phyloP scores from a whole-genome alignment of 2,113 vertebrate genomes.

The Thamnaconus septentrionalis region DNA sequence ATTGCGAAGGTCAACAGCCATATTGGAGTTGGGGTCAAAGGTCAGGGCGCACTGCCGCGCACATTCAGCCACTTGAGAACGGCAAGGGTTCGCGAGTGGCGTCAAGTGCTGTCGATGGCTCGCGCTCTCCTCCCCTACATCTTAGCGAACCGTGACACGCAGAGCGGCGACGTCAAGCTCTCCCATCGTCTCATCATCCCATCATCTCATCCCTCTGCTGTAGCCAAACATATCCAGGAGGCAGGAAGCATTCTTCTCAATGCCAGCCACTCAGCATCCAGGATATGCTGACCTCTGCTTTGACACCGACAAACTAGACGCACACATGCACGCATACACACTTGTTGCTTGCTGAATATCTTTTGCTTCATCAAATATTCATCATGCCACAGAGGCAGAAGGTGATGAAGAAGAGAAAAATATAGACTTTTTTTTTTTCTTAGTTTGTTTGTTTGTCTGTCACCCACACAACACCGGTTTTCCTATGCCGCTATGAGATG shows the following conservation, averaged over 20 bases:
- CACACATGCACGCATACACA: slow-evolving; percentile 15
- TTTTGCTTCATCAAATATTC: slow-evolving; percentile 48
- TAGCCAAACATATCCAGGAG: no score
- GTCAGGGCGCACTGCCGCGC: no score
- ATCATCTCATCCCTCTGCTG: no score
- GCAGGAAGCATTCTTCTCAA: no score
- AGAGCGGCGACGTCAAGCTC: no score
- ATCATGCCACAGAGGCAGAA: slow-evolving; percentile 30
- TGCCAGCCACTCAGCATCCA: no score
- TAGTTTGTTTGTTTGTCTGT: background rate
- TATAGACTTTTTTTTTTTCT: slow-evolving; percentile 27
- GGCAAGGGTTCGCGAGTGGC: slow-evolving; percentile 13
- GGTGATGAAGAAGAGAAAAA: slow-evolving; percentile 35
- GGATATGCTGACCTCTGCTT: slow-evolving; percentile 19
- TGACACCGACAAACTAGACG: slow-evolving; percentile 26
- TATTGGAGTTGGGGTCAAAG: background rate
- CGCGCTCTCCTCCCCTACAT: slow-evolving; percentile 33
- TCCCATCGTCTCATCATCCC: no score
- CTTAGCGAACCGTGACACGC: slow-evolving; percentile 20
- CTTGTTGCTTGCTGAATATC: slow-evolving; percentile 37
- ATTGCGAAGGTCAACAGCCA: background rate
- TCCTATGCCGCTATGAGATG: slow-evolving; percentile 25
- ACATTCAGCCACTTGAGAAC: no score
- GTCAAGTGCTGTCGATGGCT: slow-evolving; percentile 36
- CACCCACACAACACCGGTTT: slow-evolving; percentile 27